Evolutionary conservation across 1,140 invertebrate species (phyloP).

Genomic region (Platorchestia sp.): DNA sequence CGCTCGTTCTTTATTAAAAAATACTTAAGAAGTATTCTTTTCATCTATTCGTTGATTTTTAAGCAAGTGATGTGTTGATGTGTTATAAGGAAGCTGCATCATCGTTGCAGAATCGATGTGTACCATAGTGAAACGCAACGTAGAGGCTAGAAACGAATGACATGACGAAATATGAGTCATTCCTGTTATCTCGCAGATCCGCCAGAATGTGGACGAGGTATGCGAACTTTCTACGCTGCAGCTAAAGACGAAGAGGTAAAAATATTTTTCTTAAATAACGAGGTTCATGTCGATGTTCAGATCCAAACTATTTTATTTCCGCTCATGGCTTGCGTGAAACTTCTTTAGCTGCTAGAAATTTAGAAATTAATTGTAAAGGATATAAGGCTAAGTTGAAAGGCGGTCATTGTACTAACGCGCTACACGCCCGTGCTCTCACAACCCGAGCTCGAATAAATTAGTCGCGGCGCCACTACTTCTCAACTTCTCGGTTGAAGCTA

Average conservation of each 20-base stretch:
- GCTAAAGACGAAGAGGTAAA: conserved; percentile 40
- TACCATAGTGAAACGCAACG: not conserved
- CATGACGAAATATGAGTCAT: not conserved
- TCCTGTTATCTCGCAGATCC: not conserved
- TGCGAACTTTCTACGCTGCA: not conserved
- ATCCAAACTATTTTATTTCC: not conserved
- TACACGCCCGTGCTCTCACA: not conserved
- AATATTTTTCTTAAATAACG: not conserved
- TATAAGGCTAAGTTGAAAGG: not conserved
- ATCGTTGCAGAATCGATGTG: not conserved
- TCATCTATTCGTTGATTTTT: not conserved
- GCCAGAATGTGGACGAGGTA: not conserved
- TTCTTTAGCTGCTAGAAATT: not conserved
- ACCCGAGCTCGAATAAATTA: not conserved
- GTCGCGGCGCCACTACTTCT: not conserved
- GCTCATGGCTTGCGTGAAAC: not conserved
- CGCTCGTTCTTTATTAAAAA: too few relatives aligned
- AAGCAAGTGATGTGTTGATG: not conserved
- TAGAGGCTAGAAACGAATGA: not conserved
- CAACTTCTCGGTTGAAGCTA: not conserved
- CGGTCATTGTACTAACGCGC: not conserved
- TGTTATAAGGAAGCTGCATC: not conserved
- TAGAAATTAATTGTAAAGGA: not conserved
- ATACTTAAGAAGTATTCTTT: not conserved
- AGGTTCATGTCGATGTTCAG: not conserved